Conservation (phyloP, 64 coral and sea anemone species). For the Platygyra sinensis region DNA sequence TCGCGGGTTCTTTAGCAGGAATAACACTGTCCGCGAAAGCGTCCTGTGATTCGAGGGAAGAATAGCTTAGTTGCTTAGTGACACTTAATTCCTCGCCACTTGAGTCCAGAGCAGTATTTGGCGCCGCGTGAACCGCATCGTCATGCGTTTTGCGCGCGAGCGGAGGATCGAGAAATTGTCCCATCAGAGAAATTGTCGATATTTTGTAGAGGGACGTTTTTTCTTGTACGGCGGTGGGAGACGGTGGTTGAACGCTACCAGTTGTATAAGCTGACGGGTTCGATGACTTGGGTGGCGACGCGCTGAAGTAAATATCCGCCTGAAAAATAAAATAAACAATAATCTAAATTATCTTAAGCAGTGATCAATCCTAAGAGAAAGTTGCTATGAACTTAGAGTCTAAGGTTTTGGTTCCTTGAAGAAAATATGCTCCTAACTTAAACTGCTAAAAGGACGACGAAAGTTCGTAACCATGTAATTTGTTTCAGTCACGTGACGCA, state of each 20-base stretch:
- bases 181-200: slow-evolving; percentile 79
- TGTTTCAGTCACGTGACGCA: no score
- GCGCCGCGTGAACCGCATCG: not conserved
- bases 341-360: no score
- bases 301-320: slow-evolving; percentile 91
- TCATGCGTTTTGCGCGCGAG: slow-evolving; percentile 58
- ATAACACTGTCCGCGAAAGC: not conserved
- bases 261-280: slow-evolving; percentile 19
- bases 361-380: no score
- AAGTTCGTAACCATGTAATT: no score
- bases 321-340: slow-evolving; percentile 31
- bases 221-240: slow-evolving; percentile 11
- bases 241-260: slow-evolving; percentile 17
- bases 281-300: slow-evolving; percentile 65
- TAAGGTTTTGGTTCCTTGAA: no score
- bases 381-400: no score
- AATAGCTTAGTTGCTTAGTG: not conserved
- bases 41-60: not conserved
- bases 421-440: no score
- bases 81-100: not conserved
- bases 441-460: no score
- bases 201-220: slow-evolving; percentile 76
- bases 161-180: slow-evolving; percentile 78
- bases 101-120: not conserved
- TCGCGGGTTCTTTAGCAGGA: not conserved